Percentiles rank a stretch among this genome's conserved stretches.
phyloP scores from a whole-genome alignment of 1,140 invertebrate species.

The Hetaerina americana region DNA sequence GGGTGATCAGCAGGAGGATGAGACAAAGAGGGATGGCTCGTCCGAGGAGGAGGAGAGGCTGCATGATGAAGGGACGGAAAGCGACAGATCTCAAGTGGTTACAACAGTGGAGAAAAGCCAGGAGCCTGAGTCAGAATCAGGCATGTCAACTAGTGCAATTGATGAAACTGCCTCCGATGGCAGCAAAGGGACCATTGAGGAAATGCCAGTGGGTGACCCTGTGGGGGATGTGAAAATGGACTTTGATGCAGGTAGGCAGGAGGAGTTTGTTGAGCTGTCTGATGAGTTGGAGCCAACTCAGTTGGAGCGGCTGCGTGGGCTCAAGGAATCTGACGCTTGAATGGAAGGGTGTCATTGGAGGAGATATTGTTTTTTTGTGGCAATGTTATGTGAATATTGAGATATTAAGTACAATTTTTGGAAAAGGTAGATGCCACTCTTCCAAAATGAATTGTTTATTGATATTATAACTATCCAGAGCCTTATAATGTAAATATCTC shows the following conservation, averaged over 20 bases:
- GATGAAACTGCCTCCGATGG: constrained; percentile 18
- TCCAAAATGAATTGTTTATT: no score
- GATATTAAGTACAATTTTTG: background rate
- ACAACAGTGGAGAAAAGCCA: constrained; percentile 18
- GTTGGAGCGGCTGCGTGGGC: constrained; percentile 63
- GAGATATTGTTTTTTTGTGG: no score
- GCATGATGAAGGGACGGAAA: background rate
- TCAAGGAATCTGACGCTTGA: constrained; percentile 81
- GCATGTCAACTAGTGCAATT: constrained; percentile 15
- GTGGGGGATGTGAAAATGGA: constrained; percentile 21
- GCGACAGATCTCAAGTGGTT: background rate
- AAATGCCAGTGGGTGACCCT: constrained; percentile 20
- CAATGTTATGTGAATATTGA: background rate
- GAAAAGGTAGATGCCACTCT: background rate
- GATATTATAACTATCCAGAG: no score
- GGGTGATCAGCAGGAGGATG: constrained; percentile 17
- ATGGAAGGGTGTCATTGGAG: background rate
- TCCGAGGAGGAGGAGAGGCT: constrained; percentile 12
- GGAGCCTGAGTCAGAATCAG: constrained; percentile 11
- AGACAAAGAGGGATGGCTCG: constrained; percentile 16
- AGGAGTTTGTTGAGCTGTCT: constrained; percentile 60
- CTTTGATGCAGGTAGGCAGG: constrained; percentile 48
- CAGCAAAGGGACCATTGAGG: constrained; percentile 19
- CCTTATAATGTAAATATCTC: no score
- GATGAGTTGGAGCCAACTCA: constrained; percentile 75